A percentile compares a stretch with the other conserved stretches of the same genome.
phyloP scores from a whole-genome alignment of 1,140 invertebrate genomes.

The Diplogasteroides magnus region DNA sequence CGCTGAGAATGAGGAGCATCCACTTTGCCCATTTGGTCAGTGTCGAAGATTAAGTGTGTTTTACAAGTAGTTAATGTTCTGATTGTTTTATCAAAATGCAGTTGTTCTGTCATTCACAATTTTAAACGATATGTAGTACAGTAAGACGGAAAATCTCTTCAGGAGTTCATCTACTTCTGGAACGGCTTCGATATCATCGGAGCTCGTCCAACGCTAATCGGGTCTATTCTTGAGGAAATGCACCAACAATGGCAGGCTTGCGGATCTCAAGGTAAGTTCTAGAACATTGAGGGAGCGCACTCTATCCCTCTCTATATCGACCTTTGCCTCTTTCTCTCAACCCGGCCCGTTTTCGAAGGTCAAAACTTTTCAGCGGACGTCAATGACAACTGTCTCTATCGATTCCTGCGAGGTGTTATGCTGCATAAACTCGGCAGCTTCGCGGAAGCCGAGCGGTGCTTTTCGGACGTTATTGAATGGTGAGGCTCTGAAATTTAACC shows the following conservation, averaged over 20 bases:
- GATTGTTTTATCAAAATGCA: too few relatives aligned
- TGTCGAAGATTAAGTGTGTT: conserved; percentile 29
- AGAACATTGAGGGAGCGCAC: conserved; percentile 15
- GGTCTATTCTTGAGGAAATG: conserved; percentile 69
- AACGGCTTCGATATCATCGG: conserved; percentile 81
- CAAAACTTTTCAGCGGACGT: conserved; percentile 58
- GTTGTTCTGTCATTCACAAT: too few relatives aligned
- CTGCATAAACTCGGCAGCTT: conserved; percentile 69
- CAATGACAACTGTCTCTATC: conserved; percentile 73
- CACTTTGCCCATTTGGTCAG: conserved; percentile 70
- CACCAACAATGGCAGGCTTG: conserved; percentile 31
- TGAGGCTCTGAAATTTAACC: conserved; percentile 43
- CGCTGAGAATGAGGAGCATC: conserved; percentile 69
- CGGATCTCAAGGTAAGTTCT: not conserved
- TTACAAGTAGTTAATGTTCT: too few relatives aligned
- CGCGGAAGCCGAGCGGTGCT: conserved; percentile 71
- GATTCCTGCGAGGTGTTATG: conserved; percentile 77
- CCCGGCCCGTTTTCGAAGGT: conserved; percentile 5
- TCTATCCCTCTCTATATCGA: too few relatives aligned
- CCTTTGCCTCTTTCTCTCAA: too few relatives aligned
- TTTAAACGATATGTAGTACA: conserved; percentile 3
- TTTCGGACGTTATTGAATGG: conserved; percentile 64
- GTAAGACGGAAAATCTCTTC: conserved; percentile 20
- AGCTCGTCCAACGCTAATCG: conserved; percentile 66
- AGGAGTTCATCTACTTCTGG: conserved; percentile 86